Conservation (phyloP, 2,113 vertebrate genomes). For the Cyanoderma ruficeps region DNA sequence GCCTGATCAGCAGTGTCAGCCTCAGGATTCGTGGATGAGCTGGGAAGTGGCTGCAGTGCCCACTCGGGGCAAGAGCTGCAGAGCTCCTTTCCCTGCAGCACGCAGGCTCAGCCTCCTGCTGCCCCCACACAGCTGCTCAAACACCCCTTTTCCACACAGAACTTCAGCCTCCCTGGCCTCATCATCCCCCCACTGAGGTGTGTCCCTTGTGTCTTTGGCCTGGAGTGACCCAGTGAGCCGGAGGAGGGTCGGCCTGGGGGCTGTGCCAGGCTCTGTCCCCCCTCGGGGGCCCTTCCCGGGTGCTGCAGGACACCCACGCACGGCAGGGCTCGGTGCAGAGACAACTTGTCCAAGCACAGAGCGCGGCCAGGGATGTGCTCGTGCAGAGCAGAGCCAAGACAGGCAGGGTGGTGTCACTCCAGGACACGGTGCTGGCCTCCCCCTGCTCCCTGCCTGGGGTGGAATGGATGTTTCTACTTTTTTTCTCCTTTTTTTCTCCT, state of each 20-base stretch:
- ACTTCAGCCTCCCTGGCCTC: not conserved
- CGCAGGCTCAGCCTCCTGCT: rapidly evolving
- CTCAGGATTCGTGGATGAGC: not conserved
- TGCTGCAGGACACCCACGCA: not conserved
- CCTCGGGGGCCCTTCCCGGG: not conserved
- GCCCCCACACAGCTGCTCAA: not conserved
- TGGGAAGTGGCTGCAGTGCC: not conserved
- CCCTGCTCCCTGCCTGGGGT: not conserved
- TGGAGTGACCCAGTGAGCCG: rapidly evolving
- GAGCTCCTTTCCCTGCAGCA: not conserved
- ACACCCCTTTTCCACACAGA: not conserved
- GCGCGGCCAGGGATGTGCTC: not conserved
- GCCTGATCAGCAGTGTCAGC: not conserved
- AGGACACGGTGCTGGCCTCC: conserved; percentile 15
- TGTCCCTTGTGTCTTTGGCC: not conserved
- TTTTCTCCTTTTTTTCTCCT: not conserved
- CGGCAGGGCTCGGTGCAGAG: not conserved
- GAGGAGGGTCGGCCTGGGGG: not conserved
- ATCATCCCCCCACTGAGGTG: rapidly evolving
- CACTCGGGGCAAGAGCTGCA: not conserved
- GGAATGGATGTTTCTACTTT: not conserved
- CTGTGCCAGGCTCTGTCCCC: not conserved
- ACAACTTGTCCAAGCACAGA: not conserved
- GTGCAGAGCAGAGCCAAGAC: not conserved
- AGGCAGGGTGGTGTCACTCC: conserved; percentile 25